Percentiles rank a stretch among this genome's conserved stretches.
Conservation (phyloP, 2,888 invertebrate genomes). For the Drosophila peninsularis region DNA sequence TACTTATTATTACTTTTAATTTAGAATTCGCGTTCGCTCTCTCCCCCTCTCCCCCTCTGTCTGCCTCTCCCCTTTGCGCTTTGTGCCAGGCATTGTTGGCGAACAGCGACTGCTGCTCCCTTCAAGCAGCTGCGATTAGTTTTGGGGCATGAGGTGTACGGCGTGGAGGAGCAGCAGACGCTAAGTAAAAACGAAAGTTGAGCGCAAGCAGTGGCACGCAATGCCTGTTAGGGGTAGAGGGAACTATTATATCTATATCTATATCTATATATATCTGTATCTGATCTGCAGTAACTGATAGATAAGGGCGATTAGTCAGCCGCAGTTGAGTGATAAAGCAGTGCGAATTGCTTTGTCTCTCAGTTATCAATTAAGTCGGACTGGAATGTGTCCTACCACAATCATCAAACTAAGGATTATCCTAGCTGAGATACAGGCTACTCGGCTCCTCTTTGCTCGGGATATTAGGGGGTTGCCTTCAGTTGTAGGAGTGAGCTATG, state of each 20-base stretch:
- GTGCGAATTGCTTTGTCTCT: no score
- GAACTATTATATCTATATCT: neutral
- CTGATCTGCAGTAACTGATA: no score
- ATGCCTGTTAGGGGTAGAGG: neutral
- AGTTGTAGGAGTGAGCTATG: no score
- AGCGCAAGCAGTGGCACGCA: conserved; percentile 37
- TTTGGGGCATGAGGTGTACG: conserved; percentile 8
- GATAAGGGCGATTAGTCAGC: no score
- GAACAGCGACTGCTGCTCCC: conserved; percentile 13
- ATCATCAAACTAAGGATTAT: no score
- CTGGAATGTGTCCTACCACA: no score
- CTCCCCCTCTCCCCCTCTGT: conserved; percentile 9
- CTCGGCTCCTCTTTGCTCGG: no score
- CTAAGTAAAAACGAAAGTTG: conserved; percentile 58
- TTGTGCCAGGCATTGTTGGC: conserved; percentile 42
- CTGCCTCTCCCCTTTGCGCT: conserved; percentile 17
- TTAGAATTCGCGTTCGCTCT: conserved; percentile 43
- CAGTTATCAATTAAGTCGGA: no score
- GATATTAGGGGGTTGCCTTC: no score
- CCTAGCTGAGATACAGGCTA: no score
- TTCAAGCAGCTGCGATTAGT: conserved; percentile 62
- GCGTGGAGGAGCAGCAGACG: conserved; percentile 10
- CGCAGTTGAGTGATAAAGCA: no score
- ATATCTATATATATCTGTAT: neutral
- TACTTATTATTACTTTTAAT: conserved; percentile 84